Conservation (phyloP, 2,113 vertebrate genomes). For the Nothobranchius furzeri region DNA sequence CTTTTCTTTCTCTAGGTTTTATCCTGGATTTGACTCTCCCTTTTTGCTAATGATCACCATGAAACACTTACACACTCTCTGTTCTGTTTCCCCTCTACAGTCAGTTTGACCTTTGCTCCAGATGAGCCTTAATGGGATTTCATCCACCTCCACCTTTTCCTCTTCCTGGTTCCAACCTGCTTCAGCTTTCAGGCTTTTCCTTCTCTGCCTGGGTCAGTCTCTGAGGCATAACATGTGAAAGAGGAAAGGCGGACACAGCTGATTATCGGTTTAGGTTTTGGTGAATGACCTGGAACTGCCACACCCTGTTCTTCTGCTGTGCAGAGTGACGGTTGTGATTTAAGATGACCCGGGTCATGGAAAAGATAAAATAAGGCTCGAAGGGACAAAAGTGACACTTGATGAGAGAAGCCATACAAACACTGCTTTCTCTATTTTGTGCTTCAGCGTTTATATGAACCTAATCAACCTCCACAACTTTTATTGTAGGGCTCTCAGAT, state of each 20-base stretch:
- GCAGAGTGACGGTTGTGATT: conserved; percentile 14
- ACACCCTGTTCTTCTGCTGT: conserved; percentile 35
- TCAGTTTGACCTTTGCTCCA: conserved; percentile 8
- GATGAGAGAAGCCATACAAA: too few species aligned
- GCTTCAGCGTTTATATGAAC: too few species aligned
- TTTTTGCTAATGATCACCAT: conserved; percentile 17
- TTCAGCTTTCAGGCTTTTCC: conserved; percentile 57
- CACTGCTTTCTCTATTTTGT: too few species aligned
- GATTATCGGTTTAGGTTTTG: conserved; percentile 1
- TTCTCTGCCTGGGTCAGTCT: conserved; percentile 37
- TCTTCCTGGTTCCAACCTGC: conserved; percentile 66
- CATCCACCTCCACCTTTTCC: conserved; percentile 53
- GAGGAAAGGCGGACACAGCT: conserved; percentile 5
- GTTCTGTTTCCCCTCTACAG: background rate
- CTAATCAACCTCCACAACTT: too few species aligned
- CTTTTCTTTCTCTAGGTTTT: conserved; percentile 13
- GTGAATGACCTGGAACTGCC: conserved; percentile 8
- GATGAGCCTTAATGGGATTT: conserved; percentile 40
- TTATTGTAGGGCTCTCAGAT: too few species aligned
- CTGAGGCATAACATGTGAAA: conserved; percentile 1
- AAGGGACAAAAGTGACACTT: too few species aligned
- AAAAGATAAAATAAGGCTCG: background rate
- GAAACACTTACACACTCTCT: conserved; percentile 20
- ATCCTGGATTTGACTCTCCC: conserved; percentile 22
- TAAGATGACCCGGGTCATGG: background rate